Evolutionary conservation across 2,113 vertebrate species (phyloP), one percentile per base, ranked within the genome.

Genomic region (Corythaixoides concolor): DNA sequence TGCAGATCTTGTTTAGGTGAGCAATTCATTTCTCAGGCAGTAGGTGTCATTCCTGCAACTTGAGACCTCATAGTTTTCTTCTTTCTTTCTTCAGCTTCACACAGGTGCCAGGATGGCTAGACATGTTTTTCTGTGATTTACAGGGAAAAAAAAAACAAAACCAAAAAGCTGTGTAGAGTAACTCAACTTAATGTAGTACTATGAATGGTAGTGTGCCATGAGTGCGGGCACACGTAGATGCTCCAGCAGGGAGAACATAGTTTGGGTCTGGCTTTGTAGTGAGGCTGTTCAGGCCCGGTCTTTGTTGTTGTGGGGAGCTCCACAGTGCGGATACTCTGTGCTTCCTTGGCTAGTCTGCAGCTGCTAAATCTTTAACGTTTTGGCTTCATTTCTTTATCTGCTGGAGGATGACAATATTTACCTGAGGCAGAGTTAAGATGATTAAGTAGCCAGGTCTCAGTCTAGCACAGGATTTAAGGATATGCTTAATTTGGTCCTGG

Each of bases 1-100:
- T 12, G 50, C 3, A 1, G 60, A 16, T 43, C 50, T 88, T 2
- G 0, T 50, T 76, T 81, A 85, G 92, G 94, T 96, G 53, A 94
- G 95, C 88, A 95, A 32, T 96, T 96, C 82, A 58, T 93, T 89
- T 69, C 92, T 90, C 88, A 86, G 92, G 88, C 96, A 96, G 95
- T 95, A 96, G 95, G 88, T 97, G 95, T 97, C 96, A 96, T 97
- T 96, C 96, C 96, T 97, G 91, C 62, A 96, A 41, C 77, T 95
- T 88, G 81, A 91, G 81, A 89, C 87, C 80, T 94, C 78, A 16
- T 13, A 8, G 33, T 69, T 69, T 73, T 75, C 28, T 83, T 69
- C 39, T 58, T 5, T 52, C 53, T 45, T 35, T 85, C 88, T 91
- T 70, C 59, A 78, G 72, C 58, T 88, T 81, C 24, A 7, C 19